These are phyloP conservation scores for Elgaria multicarinata DNA, from an alignment of 2,113 vertebrate genomes.

Conservation along the genomic window DNA sequence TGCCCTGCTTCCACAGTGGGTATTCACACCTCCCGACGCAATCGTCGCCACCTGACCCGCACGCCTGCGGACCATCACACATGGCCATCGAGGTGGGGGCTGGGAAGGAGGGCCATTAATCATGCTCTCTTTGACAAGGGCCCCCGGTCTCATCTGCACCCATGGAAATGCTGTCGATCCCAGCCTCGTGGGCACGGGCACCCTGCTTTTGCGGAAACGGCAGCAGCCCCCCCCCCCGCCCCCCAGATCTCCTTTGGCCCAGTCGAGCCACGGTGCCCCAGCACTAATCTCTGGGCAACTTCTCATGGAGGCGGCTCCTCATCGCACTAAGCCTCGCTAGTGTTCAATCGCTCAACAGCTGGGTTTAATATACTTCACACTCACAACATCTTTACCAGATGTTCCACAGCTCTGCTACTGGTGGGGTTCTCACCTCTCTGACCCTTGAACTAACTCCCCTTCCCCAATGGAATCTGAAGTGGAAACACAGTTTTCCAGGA, in stretches of 20 bases:
- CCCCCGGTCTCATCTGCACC: slow-evolving; percentile 82
- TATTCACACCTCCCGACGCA: slow-evolving; percentile 9
- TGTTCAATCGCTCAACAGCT: neutral
- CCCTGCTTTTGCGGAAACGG: slow-evolving; percentile 51
- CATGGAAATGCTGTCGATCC: slow-evolving; percentile 64
- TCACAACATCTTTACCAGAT: slow-evolving; percentile 27
- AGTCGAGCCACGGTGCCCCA: neutral
- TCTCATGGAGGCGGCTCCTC: rapidly evolving
- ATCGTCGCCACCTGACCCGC: slow-evolving; percentile 39
- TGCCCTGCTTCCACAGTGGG: slow-evolving; percentile 39
- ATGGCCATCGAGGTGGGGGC: slow-evolving; percentile 75
- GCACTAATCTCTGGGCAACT: rapidly evolving
- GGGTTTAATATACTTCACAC: neutral
- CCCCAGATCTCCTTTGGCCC: slow-evolving; percentile 23
- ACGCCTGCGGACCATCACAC: slow-evolving; percentile 75
- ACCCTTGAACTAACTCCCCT: neutral
- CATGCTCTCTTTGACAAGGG: slow-evolving; percentile 84
- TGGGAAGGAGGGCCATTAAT: slow-evolving; percentile 86
- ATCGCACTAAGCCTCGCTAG: neutral
- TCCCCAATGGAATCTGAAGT: neutral
- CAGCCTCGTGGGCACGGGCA: slow-evolving; percentile 31
- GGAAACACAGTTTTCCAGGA: neutral
- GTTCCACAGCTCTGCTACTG: neutral
- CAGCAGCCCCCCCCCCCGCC: neutral
- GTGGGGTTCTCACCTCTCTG: rapidly evolving